These are phyloP conservation scores for Chrysocyon brachyurus DNA, from an alignment of 2,797 vertebrate genomes.

Conservation along the genomic window DNA sequence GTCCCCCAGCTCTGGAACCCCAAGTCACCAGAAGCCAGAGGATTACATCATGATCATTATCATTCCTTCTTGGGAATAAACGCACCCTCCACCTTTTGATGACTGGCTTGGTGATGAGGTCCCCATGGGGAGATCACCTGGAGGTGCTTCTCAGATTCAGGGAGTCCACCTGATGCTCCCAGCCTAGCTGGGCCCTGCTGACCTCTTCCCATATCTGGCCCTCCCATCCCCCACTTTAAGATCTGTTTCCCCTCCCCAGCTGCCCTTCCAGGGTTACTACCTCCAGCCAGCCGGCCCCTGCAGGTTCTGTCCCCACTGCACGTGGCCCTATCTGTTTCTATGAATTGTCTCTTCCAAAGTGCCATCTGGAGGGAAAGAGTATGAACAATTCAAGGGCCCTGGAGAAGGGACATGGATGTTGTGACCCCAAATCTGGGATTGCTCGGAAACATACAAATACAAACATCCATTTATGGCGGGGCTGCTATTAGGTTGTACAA, in stretches of 20 bases:
- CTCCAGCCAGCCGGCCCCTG: neutral
- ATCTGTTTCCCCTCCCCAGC: neutral
- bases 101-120: neutral
- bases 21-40: neutral
- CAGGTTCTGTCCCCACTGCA: neutral
- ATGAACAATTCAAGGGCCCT: neutral
- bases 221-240: rapidly evolving
- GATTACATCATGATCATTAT: rapidly evolving
- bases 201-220: neutral
- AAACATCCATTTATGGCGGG: rapidly evolving
- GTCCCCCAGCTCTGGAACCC: neutral
- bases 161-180: neutral
- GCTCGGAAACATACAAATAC: neutral
- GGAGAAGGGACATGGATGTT: neutral
- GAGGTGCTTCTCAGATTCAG: neutral
- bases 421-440: neutral
- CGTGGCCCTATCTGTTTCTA: neutral
- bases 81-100: neutral
- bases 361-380: neutral
- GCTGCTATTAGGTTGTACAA: neutral
- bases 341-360: neutral
- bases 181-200: neutral
- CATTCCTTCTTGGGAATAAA: neutral
- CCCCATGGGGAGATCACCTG: neutral
- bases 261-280: rapidly evolving